These are phyloP conservation scores for Cryptus viduatorius DNA, from an alignment of 2,888 invertebrate species.

Conservation along the genomic window DNA sequence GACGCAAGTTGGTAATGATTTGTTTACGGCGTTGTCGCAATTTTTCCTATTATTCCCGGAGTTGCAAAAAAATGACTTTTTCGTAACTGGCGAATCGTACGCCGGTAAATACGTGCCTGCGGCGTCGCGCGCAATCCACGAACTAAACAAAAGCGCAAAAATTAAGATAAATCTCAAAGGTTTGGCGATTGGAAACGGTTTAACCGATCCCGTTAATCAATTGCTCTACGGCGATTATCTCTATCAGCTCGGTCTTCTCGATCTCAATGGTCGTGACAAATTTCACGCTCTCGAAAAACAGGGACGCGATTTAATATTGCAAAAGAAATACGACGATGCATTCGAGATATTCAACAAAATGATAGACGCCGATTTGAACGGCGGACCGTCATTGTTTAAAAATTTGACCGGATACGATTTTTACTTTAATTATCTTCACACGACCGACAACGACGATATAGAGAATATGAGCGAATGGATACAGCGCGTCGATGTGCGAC, in stretches of 20 bases:
- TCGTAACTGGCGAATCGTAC: constrained; percentile 95
- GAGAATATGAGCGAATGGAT: constrained; percentile 88
- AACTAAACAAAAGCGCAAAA: constrained; percentile 87
- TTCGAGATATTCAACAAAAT: constrained; percentile 90
- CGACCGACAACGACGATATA: constrained; percentile 86
- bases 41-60: constrained; percentile 94
- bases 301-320: constrained; percentile 87
- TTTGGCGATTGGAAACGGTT: constrained; percentile 92
- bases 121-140: constrained; percentile 90
- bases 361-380: constrained; percentile 89
- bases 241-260: constrained; percentile 91
- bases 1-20: constrained; percentile 91
- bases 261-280: constrained; percentile 87
- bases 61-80: constrained; percentile 91
- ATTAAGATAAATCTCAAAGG: constrained; percentile 90
- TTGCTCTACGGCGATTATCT: constrained; percentile 92
- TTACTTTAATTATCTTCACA: constrained; percentile 91
- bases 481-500: constrained; percentile 88
- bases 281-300: constrained; percentile 88
- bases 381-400: constrained; percentile 88
- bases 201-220: constrained; percentile 92
- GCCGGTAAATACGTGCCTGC: constrained; percentile 94
- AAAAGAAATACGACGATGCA: constrained; percentile 89
- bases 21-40: constrained; percentile 92
- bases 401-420: constrained; percentile 92